These are phyloP conservation scores for Ophion slaviceki DNA, from an alignment of 2,888 invertebrate species.

Conservation along the genomic window DNA sequence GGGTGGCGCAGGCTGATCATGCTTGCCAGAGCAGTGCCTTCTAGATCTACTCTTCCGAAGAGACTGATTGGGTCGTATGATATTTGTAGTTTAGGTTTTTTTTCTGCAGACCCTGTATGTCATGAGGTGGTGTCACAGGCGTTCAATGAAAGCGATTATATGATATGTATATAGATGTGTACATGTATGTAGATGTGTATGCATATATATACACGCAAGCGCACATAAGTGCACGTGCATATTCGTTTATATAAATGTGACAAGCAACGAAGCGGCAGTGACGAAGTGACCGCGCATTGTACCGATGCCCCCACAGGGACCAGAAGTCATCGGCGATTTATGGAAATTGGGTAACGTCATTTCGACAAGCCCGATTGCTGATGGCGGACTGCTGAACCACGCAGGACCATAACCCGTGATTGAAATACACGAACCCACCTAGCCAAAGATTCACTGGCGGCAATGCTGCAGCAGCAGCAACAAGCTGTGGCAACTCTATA, in stretches of 20 bases:
- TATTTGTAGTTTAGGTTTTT: no score
- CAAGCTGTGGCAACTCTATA: conserved; percentile 26
- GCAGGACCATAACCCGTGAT: conserved; percentile 18
- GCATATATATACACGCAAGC: not conserved
- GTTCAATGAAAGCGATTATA: no score
- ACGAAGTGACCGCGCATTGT: not conserved
- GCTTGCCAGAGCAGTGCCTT: no score
- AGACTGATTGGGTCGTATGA: no score
- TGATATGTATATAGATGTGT: no score
- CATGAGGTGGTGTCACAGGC: no score
- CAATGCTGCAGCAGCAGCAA: conserved; percentile 32
- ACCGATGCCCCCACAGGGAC: conserved; percentile 37
- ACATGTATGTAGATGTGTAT: no score
- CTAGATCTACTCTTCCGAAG: no score
- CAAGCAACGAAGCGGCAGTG: conserved; percentile 5
- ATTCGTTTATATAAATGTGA: not conserved
- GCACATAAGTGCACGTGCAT: not conserved
- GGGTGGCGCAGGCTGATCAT: no score
- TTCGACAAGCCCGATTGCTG: conserved; percentile 56
- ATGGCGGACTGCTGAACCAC: conserved; percentile 12
- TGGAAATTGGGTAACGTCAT: conserved; percentile 64
- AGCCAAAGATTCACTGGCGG: conserved; percentile 20
- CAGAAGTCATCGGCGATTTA: conserved; percentile 66
- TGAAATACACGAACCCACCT: conserved; percentile 17
- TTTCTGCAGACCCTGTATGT: no score